These are phyloP conservation scores for Hoplostethus atlanticus DNA, from an alignment of 2,797 vertebrate species.

Conservation along the genomic window DNA sequence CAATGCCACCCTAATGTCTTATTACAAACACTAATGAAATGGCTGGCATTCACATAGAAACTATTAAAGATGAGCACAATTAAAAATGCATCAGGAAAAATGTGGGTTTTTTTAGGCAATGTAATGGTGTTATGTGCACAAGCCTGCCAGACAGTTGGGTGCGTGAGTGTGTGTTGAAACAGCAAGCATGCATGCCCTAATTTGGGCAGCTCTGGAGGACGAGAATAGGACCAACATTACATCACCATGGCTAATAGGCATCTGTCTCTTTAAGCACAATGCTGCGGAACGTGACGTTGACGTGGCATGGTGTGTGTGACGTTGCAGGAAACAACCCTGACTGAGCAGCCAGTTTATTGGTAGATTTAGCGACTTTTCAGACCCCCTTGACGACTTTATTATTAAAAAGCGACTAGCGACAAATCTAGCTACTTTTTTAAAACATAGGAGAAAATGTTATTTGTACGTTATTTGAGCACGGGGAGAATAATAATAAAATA, in stretches of 20 bases:
- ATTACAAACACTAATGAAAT: slow-evolving; percentile 67
- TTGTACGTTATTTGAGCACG: too few relatives aligned
- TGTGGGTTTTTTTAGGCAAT: slow-evolving; percentile 15
- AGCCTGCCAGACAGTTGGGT: neutral
- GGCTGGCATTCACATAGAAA: slow-evolving; percentile 65
- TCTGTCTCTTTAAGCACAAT: too few relatives aligned
- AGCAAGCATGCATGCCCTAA: neutral
- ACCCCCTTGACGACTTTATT: too few relatives aligned
- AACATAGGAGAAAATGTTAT: too few relatives aligned
- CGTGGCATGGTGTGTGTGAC: too few relatives aligned
- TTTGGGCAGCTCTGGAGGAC: slow-evolving; percentile 9
- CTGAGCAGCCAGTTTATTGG: too few relatives aligned
- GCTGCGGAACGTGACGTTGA: too few relatives aligned
- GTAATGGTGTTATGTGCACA: slow-evolving; percentile 45
- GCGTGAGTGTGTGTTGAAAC: slow-evolving; percentile 1
- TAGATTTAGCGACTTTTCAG: too few relatives aligned
- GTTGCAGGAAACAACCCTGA: too few relatives aligned
- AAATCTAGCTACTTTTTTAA: too few relatives aligned
- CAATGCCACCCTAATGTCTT: slow-evolving; percentile 64
- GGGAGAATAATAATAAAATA: too few relatives aligned
- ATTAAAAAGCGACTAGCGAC: too few relatives aligned
- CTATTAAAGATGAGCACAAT: slow-evolving; percentile 64
- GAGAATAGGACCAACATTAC: neutral
- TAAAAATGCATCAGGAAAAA: slow-evolving; percentile 56
- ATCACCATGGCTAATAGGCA: neutral